A percentile compares a stretch with the other conserved stretches of the same genome.
These are phyloP conservation scores for Gymnorhina tibicen DNA, from an alignment of 2,113 vertebrate species.

Conservation along the genomic window DNA sequence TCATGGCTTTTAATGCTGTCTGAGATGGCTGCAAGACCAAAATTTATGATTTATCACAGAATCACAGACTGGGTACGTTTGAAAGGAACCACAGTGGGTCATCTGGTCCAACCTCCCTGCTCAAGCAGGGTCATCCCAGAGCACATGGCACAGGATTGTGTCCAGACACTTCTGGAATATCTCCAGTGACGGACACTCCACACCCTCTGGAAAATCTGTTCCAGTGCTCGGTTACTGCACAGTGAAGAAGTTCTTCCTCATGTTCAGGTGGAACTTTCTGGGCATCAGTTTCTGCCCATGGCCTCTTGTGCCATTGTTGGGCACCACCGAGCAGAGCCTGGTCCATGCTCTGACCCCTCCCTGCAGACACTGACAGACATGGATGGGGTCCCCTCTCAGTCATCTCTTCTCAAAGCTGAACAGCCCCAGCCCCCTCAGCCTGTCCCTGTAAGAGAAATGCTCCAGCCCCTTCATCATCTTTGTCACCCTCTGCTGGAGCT, in stretches of 20 bases:
- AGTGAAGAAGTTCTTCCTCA: not conserved
- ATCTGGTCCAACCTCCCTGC: not conserved
- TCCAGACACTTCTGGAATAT: not conserved
- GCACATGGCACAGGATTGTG: not conserved
- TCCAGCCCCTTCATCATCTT: not conserved
- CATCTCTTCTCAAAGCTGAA: fast-evolving
- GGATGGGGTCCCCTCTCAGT: not conserved
- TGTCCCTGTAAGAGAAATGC: not conserved
- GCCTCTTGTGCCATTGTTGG: not conserved
- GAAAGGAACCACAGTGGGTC: not conserved
- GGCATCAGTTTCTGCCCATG: fast-evolving
- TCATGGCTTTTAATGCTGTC: not conserved
- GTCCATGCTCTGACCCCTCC: not conserved
- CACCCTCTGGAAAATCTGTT: not conserved
- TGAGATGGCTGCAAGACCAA: fast-evolving
- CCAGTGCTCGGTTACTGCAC: not conserved
- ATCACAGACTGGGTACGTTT: not conserved
- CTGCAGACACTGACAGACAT: not conserved
- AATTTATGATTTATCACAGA: not conserved
- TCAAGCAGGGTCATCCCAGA: not conserved
- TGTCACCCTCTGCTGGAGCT: fast-evolving
- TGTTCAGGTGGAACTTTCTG: not conserved
- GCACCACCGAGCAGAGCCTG: not conserved
- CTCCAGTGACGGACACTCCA: not conserved
- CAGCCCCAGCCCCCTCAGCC: not conserved